Conservation (phyloP, 2,113 vertebrate species). For the Carlito syrichta region DNA sequence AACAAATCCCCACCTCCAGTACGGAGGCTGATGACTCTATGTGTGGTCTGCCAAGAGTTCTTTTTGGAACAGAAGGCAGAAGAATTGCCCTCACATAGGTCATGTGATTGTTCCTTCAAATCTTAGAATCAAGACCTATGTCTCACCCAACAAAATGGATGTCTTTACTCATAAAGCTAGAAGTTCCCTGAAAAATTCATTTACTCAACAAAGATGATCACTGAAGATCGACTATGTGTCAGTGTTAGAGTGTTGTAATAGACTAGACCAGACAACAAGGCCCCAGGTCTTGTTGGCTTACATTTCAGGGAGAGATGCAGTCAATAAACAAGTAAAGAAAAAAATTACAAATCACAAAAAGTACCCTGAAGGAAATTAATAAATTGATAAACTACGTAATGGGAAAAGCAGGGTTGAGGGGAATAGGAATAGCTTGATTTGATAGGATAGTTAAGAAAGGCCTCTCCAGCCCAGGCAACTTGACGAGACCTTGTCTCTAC, state of each 20-base stretch:
- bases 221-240: background rate
- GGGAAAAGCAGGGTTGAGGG: background rate
- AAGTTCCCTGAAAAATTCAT: background rate
- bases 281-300: background rate
- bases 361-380: background rate
- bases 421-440: background rate
- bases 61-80: background rate
- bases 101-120: background rate
- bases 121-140: background rate
- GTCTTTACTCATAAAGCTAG: slow-evolving; percentile 26
- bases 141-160: slow-evolving; percentile 33
- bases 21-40: background rate
- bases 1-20: background rate
- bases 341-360: background rate
- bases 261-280: background rate
- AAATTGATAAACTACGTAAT: background rate
- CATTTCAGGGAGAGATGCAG: background rate
- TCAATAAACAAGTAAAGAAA: slow-evolving; percentile 33
- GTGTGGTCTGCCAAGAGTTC: background rate
- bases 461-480: too few relatives aligned
- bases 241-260: background rate
- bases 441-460: background rate
- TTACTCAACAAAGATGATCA: background rate
- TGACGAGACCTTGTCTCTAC: too few relatives aligned
- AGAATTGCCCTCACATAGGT: background rate